Base-by-base conservation (phyloP, 1,140 invertebrate species). In the Drosophila albomicans region DNA sequence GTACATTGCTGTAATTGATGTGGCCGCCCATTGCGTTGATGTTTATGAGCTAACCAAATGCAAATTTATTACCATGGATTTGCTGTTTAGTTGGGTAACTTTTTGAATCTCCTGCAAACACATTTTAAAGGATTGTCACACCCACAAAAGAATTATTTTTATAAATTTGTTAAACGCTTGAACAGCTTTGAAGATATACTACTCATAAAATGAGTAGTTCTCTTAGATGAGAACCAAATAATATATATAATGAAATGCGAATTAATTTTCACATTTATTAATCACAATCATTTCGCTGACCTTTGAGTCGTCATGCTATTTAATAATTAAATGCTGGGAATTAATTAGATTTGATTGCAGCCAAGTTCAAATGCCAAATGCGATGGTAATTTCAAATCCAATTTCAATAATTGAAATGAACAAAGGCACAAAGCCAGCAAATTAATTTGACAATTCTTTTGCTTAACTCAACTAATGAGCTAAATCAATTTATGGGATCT, bases 321-420 rank as follows among this genome's bases (percentile, higher is more conserved):
- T 41, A 66, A 20, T 43, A 57, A 48, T 35, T 35, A 38, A 54
- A 54, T 59, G 13, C 41, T 32, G 13, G 35, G 30, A 51, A 68
- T 62, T 69, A 57, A 74, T 74, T 75, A 59, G 28, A 46, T 72
- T 75, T 65, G 41, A 51, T 62, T 52, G 25, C 56, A 43, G 35
- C 49, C 20, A 0, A 59, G 51, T 15, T 35, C 6, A 32, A 54
- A 71, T 64, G 59, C 25, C 65, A 69, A 54, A 54, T 35, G 13
- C 51, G 13, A 7, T 54, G 28, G n/a, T 3, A 49, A 68, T 59
- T 46, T 28, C 11, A 38, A 54, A 11, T 56, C 49, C 59, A 64
- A 52, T 71, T 75, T 32, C 10, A 59, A 62, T 84, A 78, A 85
- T 86, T 78, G 58, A 81, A 74, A 54, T 52, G 28, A 86, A 81